Conservation (phyloP, 1,140 invertebrate genomes). For the Pachypeltis micranthus region DNA sequence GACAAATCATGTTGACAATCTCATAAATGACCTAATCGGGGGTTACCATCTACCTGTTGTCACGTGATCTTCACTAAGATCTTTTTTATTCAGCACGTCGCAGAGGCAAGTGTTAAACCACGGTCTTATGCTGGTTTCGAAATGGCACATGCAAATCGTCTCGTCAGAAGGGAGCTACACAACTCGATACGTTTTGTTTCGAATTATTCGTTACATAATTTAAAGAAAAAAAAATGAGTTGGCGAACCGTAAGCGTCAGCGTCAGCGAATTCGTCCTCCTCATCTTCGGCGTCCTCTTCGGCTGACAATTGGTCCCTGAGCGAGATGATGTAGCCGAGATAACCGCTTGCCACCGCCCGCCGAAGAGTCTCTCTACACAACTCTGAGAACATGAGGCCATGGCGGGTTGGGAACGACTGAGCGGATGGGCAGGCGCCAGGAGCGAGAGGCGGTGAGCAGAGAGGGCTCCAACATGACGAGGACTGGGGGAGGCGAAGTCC, state of each 20-base stretch:
- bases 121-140: too few species aligned
- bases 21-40: too few species aligned
- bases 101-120: too few species aligned
- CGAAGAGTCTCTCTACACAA: slow-evolving; percentile 48
- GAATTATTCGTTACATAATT: not conserved
- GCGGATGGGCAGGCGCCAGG: slow-evolving; percentile 21
- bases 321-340: slow-evolving; percentile 27
- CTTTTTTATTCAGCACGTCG: not conserved
- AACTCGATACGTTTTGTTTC: not conserved
- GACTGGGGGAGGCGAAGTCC: too few species aligned
- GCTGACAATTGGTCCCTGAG: slow-evolving; percentile 21
- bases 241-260: not conserved
- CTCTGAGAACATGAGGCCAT: slow-evolving; percentile 48
- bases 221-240: not conserved
- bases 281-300: slow-evolving; percentile 17
- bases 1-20: too few species aligned
- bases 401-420: slow-evolving; percentile 26
- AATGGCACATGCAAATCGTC: too few species aligned
- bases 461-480: not conserved
- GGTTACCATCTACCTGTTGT: too few species aligned
- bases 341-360: slow-evolving; percentile 36
- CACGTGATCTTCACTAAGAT: too few species aligned
- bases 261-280: slow-evolving; percentile 7
- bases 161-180: not conserved
- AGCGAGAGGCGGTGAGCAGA: slow-evolving; percentile 7